Evolutionary conservation across 1,140 invertebrate genomes (phyloP).

Genomic region (Glomeris maerens): DNA sequence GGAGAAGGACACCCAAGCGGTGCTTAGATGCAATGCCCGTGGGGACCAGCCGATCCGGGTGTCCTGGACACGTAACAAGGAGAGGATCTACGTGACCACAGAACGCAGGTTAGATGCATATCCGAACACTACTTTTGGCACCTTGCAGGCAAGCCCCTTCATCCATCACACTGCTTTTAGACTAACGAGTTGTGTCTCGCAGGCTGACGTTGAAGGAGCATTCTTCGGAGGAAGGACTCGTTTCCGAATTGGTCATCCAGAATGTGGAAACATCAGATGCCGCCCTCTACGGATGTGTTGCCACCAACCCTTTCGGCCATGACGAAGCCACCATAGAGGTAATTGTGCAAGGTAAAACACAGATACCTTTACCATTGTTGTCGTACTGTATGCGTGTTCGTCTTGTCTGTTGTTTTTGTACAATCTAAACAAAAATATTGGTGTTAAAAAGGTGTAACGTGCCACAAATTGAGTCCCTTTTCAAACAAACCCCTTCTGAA

Average conservation of each 20-base stretch:
- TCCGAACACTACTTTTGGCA: too few species aligned
- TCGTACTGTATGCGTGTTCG: too few species aligned
- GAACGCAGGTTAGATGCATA: conserved; percentile 44
- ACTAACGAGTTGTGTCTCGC: too few species aligned
- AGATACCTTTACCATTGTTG: too few species aligned
- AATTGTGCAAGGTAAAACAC: conserved; percentile 31
- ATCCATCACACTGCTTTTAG: too few species aligned
- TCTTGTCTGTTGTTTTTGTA: too few species aligned
- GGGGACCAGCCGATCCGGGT: conserved; percentile 93
- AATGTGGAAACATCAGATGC: conserved; percentile 26
- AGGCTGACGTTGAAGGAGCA: not conserved
- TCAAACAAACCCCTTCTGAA: too few species aligned
- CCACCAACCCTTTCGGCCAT: conserved; percentile 28
- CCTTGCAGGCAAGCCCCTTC: too few species aligned
- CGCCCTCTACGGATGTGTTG: conserved; percentile 31
- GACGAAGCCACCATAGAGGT: conserved; percentile 28
- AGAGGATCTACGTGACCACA: conserved; percentile 69
- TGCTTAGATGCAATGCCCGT: conserved; percentile 85
- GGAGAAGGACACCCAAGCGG: conserved; percentile 75
- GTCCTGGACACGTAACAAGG: conserved; percentile 89
- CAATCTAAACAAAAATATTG: too few species aligned
- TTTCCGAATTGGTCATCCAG: conserved; percentile 19
- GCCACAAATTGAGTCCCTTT: too few species aligned
- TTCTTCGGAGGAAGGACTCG: not conserved
- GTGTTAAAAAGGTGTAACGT: too few species aligned